A percentile compares a stretch with the other conserved stretches of the same genome.
Conservation (phyloP, 2,113 vertebrate species). For the Malurus elegans region DNA sequence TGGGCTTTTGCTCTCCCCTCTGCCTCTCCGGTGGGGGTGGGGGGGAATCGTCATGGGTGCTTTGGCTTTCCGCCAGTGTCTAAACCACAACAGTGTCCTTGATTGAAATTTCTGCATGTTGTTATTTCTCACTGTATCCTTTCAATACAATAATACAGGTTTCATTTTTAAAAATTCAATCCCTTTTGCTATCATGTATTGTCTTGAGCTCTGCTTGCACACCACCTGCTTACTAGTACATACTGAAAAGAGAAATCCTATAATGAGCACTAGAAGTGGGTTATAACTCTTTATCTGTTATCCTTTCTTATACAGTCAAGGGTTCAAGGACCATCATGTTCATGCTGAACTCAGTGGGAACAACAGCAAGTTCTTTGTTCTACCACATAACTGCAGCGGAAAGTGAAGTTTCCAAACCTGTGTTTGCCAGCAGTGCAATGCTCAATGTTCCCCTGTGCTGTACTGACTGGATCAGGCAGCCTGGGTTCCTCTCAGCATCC, state of each 20-base stretch:
- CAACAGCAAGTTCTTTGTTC: neutral
- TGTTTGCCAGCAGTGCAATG: neutral
- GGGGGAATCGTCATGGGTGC: no score
- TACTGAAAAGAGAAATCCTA: neutral
- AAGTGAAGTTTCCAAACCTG: neutral
- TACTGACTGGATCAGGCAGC: neutral
- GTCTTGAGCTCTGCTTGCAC: neutral
- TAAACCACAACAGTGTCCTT: neutral
- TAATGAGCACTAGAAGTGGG: neutral
- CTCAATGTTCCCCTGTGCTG: neutral
- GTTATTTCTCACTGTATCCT: neutral
- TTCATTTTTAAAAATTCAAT: neutral
- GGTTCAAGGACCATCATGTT: neutral
- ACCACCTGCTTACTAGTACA: neutral
- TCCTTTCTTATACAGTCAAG: neutral
- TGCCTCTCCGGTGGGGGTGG: no score
- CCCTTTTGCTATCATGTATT: neutral
- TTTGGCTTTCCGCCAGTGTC: no score
- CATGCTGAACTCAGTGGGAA: neutral
- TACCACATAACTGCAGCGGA: accelerated
- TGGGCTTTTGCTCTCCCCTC: no score
- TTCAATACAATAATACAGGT: neutral
- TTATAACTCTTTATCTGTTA: neutral
- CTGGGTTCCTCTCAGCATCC: neutral
- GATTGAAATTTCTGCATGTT: neutral